phyloP scores from a whole-genome alignment of 53 echinoderm and acorn worm genomes.

The Holothuria leucospilota region DNA sequence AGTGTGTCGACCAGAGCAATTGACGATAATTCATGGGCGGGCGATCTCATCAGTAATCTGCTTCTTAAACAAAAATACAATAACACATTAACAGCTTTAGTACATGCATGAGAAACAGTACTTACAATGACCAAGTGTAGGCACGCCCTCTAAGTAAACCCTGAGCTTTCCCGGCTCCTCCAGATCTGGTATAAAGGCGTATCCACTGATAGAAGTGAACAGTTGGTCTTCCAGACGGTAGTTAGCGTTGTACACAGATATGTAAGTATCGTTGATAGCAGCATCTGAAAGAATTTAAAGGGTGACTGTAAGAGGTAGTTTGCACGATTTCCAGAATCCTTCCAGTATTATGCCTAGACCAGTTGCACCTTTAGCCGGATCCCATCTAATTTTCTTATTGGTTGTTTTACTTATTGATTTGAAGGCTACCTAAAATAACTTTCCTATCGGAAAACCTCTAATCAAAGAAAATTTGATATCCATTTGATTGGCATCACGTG shows the following conservation, averaged over 20 bases:
- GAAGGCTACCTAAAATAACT: too few relatives aligned
- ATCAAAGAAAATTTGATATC: too few relatives aligned
- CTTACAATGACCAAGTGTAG: constrained; percentile 83
- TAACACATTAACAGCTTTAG: not conserved
- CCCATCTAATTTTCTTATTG: too few relatives aligned
- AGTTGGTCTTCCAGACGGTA: constrained; percentile 52
- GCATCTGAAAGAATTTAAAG: constrained; percentile 47
- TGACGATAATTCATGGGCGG: too few relatives aligned
- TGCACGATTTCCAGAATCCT: not conserved
- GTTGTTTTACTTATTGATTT: too few relatives aligned
- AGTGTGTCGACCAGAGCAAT: too few relatives aligned
- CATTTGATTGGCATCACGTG: too few relatives aligned
- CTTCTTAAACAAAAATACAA: not conserved
- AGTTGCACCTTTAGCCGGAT: not conserved
- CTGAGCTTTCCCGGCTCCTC: constrained; percentile 76
- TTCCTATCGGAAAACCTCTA: too few relatives aligned
- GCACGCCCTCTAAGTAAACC: constrained; percentile 83
- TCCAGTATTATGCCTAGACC: too few relatives aligned
- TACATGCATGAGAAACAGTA: not conserved
- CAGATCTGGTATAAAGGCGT: constrained; percentile 74
- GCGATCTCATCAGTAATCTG: not conserved
- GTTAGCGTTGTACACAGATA: constrained; percentile 70
- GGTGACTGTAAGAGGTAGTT: not conserved
- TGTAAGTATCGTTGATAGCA: constrained; percentile 70
- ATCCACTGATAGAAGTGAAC: constrained; percentile 67